phyloP scores from a whole-genome alignment of 2,797 vertebrate genomes.

The Decapterus maruadsi region DNA sequence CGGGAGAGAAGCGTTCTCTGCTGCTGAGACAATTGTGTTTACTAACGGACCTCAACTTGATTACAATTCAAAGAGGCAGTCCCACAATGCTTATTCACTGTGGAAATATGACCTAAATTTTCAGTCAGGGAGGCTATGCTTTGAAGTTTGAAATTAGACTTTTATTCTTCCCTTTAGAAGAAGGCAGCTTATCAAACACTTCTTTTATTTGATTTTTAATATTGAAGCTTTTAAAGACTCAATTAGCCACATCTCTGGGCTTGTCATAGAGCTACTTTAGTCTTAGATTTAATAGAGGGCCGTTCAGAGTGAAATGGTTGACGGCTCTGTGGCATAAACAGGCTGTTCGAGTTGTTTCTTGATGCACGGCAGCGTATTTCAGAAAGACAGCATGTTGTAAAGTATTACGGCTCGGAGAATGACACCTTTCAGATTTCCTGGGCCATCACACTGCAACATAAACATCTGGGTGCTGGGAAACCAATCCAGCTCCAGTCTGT shows the following conservation, averaged over 20 bases:
- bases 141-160: constrained; percentile 88
- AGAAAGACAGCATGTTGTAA: constrained; percentile 28
- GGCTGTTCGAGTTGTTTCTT: constrained; percentile 20
- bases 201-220: constrained; percentile 70
- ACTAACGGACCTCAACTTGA: constrained; percentile 80
- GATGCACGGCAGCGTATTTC: constrained; percentile 17
- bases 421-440: constrained; percentile 43
- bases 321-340: constrained; percentile 13
- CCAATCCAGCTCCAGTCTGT: constrained; percentile 43
- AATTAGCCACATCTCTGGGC: constrained; percentile 56
- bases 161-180: constrained; percentile 66
- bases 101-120: constrained; percentile 86
- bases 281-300: constrained; percentile 31
- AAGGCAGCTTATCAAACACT: constrained; percentile 45
- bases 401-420: constrained; percentile 26
- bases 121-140: constrained; percentile 81
- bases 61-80: constrained; percentile 86
- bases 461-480: constrained; percentile 57
- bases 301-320: neutral
- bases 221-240: constrained; percentile 69
- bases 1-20: constrained; percentile 55
- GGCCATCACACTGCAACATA: constrained; percentile 33
- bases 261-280: constrained; percentile 38
- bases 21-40: constrained; percentile 80
- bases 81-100: constrained; percentile 85